Percentiles rank a stretch among this genome's conserved stretches.
phyloP scores from a whole-genome alignment of 2,797 vertebrate genomes.

The Luscinia megarhynchos region DNA sequence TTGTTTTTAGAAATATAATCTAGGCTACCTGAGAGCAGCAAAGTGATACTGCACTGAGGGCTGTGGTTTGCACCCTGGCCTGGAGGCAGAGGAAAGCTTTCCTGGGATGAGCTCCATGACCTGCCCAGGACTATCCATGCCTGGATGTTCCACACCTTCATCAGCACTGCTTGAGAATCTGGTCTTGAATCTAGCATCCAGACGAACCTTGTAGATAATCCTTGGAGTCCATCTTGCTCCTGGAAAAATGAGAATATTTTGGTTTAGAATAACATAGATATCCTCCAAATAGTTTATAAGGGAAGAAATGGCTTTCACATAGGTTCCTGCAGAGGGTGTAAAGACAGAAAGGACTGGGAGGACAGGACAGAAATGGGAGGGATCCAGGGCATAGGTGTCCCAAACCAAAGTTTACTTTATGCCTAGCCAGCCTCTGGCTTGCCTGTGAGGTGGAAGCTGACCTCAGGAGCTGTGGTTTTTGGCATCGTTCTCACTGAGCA shows the following conservation, averaged over 20 bases:
- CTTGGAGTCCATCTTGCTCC: background rate
- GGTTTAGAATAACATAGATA: background rate
- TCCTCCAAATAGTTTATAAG: background rate
- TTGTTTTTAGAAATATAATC: background rate
- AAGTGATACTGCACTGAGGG: background rate
- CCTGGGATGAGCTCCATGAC: rapidly evolving
- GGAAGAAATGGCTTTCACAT: background rate
- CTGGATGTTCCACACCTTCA: background rate
- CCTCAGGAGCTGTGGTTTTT: background rate
- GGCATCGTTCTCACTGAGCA: background rate
- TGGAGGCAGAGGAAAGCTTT: background rate
- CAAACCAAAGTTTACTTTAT: background rate
- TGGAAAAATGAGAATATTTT: background rate
- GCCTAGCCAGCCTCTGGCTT: background rate
- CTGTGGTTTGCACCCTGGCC: background rate
- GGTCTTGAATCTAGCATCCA: background rate
- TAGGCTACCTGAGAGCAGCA: background rate
- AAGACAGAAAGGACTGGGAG: background rate
- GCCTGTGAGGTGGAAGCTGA: background rate
- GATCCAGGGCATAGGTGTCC: rapidly evolving
- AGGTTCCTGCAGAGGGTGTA: background rate
- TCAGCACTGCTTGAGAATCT: background rate
- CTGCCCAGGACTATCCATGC: background rate
- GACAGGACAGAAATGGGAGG: background rate
- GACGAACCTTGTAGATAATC: background rate